A percentile compares a stretch with the other conserved stretches of the same genome.
These are phyloP conservation scores for Eilema caniola DNA, from an alignment of 2,888 invertebrate genomes.

Conservation along the genomic window DNA sequence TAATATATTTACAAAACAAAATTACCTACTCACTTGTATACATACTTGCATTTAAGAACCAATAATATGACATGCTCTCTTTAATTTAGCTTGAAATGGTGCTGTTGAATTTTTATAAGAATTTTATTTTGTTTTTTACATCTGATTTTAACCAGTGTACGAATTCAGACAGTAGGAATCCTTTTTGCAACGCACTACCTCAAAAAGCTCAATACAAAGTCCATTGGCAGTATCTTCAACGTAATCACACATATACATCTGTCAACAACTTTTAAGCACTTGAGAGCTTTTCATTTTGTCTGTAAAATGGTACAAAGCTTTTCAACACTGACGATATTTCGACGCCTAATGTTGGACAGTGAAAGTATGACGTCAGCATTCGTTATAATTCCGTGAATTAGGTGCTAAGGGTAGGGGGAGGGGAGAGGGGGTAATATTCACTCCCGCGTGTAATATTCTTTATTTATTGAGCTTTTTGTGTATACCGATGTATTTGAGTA, in stretches of 20 bases:
- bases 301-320: constrained; percentile 21
- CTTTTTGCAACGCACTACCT: no score
- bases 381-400: constrained; percentile 45
- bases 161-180: no score
- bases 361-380: constrained; percentile 36
- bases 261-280: constrained; percentile 10
- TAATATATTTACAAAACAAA: no score
- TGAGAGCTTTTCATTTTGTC: constrained; percentile 15
- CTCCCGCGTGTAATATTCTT: constrained; percentile 20
- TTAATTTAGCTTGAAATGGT: no score
- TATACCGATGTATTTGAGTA: background rate
- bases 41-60: no score
- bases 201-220: background rate
- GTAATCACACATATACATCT: background rate
- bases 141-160: no score
- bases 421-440: constrained; percentile 25
- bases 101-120: no score
- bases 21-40: no score
- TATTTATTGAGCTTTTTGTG: constrained; percentile 21
- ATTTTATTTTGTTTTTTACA: no score
- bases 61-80: no score
- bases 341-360: constrained; percentile 19
- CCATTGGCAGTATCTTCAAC: background rate
- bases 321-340: constrained; percentile 23
- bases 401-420: constrained; percentile 32